Evolutionary conservation across 2,888 invertebrate species (phyloP), one percentile per base, ranked within the genome.

Genomic region (Drosophila neotestacea): DNA sequence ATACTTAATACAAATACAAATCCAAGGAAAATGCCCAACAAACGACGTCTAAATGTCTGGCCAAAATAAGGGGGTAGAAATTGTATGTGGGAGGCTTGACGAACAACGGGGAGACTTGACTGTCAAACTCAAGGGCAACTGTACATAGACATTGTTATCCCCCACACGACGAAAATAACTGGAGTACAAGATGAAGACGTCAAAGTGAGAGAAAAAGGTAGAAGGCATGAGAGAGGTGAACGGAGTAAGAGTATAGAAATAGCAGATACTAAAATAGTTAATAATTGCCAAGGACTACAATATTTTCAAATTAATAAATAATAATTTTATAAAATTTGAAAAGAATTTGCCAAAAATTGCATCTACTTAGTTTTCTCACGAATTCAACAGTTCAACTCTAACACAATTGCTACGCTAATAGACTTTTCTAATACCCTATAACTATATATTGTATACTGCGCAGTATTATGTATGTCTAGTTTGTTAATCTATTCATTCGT

Each of bases 71-170:
- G 4, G 10, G 6, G 34, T 27, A n/a, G 3, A 22, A 22, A 22
- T 22, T 22, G 2, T 3, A 6, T 4, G 13, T 22, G 34, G 32
- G 34, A 22, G 30, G 7, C 30, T 36, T 50, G 41, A 13, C 13
- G 6, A 3, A 39, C 6, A 7, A 11, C n/a, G 13, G 34, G 39
- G 41, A 34, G 27, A 39, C 59, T 16, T 30, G 30, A 58, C 69
- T 67, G 55, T 34, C 62, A 65, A 74, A 69, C 50, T 63, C 73
- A 80, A 80, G 73, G 79, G 76, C 79, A 73, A 81, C 79, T 79
- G 81, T 79, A 79, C 79, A 61, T 22, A 42, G 41, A 42, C 48
- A 34, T 58, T 36, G 28, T 13, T 10, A 52, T 16, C 16, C 46
- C 34, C 34, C 32, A 7, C 10, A 46, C 6, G 2, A 5, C 5